Evolutionary conservation across 2,888 invertebrate species (phyloP).

Genomic region (Hyles lineata): DNA sequence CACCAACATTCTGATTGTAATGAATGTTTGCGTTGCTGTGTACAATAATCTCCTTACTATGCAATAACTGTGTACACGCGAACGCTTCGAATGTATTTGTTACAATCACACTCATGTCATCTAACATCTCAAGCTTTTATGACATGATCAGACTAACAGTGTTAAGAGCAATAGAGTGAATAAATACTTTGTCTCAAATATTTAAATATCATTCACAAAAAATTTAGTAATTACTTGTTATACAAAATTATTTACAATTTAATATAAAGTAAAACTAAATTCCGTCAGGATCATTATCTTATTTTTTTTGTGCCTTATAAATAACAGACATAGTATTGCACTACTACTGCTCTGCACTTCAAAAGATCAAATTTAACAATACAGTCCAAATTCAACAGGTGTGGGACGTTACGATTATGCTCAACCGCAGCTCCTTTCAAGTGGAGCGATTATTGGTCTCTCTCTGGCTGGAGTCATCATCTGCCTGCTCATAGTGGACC

Average conservation of each 20-base stretch:
- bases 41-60: slow-evolving; percentile 35
- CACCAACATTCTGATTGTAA: slow-evolving; percentile 70
- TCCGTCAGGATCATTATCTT: too few relatives aligned
- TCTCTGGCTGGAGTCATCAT: slow-evolving; percentile 92
- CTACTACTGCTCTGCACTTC: slow-evolving; percentile 68
- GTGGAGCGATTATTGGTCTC: slow-evolving; percentile 92
- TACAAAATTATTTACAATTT: too few relatives aligned
- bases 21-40: slow-evolving; percentile 56
- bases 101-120: slow-evolving; percentile 76
- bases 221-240: too few relatives aligned
- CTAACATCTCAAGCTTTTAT: slow-evolving; percentile 76
- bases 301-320: neutral
- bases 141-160: slow-evolving; percentile 76
- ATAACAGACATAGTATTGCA: slow-evolving; percentile 42
- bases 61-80: slow-evolving; percentile 48
- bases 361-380: slow-evolving; percentile 40
- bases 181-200: slow-evolving; percentile 6
- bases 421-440: slow-evolving; percentile 85
- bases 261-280: too few relatives aligned
- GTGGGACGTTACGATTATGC: slow-evolving; percentile 79
- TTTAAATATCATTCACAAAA: neutral
- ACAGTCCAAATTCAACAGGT: slow-evolving; percentile 63
- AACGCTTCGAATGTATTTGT: slow-evolving; percentile 62
- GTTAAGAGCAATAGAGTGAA: slow-evolving; percentile 68
- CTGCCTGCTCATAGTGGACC: slow-evolving; percentile 93